Percentiles rank a stretch among this genome's conserved stretches.
Conservation (phyloP, 2,888 invertebrate genomes). For the Pristionchus fissidentatus region DNA sequence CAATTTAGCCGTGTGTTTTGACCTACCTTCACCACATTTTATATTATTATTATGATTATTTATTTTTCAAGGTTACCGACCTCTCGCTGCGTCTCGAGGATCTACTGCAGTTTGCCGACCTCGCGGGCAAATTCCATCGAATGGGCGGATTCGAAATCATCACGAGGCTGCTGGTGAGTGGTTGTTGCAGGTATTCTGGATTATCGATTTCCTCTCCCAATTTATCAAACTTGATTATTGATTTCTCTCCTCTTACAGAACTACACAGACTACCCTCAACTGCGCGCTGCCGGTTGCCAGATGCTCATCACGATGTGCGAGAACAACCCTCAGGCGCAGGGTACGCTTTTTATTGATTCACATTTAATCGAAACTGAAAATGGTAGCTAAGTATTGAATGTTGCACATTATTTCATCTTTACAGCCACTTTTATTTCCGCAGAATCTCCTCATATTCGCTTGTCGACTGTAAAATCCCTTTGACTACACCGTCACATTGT, state of each 20-base stretch:
- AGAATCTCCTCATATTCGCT: too few relatives aligned
- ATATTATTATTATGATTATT: neutral
- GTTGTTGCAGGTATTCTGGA: neutral
- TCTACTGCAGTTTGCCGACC: constrained; percentile 46
- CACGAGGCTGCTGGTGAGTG: constrained; percentile 26
- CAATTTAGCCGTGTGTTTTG: neutral
- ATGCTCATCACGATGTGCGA: constrained; percentile 49
- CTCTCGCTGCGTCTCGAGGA: constrained; percentile 45
- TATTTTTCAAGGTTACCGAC: constrained; percentile 31
- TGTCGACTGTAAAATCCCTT: too few relatives aligned
- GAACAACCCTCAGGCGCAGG: constrained; percentile 45
- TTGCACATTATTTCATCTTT: too few relatives aligned
- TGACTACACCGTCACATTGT: too few relatives aligned
- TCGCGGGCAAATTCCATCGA: constrained; percentile 44
- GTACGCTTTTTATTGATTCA: neutral
- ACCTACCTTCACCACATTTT: neutral
- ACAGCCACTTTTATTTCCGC: too few relatives aligned
- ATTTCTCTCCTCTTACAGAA: constrained; percentile 22
- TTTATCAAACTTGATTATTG: neutral
- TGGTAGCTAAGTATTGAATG: too few relatives aligned
- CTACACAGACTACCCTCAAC: constrained; percentile 20
- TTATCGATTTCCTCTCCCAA: neutral
- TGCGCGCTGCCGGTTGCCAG: constrained; percentile 12
- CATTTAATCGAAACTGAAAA: too few relatives aligned
- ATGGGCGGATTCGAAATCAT: constrained; percentile 48